A percentile compares a stretch with the other conserved stretches of the same genome.
Evolutionary conservation across 2,888 invertebrate genomes (phyloP).

Genomic region (Leptinotarsa haldemani): DNA sequence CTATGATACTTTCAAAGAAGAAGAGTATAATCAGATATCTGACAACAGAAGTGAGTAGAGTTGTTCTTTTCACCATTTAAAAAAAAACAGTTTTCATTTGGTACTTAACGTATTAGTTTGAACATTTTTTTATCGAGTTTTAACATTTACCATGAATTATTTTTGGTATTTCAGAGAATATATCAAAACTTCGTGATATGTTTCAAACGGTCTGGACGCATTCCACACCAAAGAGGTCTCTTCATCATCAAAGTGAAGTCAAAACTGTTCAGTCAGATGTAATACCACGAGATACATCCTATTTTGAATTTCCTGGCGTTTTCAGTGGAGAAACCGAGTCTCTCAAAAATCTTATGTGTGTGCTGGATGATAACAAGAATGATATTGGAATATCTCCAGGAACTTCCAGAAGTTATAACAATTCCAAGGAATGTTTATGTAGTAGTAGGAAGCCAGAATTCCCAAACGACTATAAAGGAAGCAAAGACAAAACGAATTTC

Average conservation of each 20-base stretch:
- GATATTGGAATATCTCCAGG: neutral
- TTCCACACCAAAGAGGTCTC: slow-evolving; percentile 16
- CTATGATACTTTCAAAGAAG: slow-evolving; percentile 37
- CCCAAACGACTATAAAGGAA: neutral
- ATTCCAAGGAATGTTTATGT: slow-evolving; percentile 9
- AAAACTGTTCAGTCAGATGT: neutral
- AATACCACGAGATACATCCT: neutral
- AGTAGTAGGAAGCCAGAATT: slow-evolving; percentile 7
- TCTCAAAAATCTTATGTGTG: neutral
- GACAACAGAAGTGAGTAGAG: slow-evolving; percentile 21
- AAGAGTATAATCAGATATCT: slow-evolving; percentile 40
- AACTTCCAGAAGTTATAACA: slow-evolving; percentile 14
- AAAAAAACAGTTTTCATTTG: too few species aligned
- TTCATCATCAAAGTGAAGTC: slow-evolving; percentile 14
- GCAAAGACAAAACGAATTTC: slow-evolving; percentile 27
- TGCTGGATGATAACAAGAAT: slow-evolving; percentile 10
- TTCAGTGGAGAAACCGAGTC: neutral
- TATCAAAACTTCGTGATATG: slow-evolving; percentile 12
- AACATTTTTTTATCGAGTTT: too few species aligned
- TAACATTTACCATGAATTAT: neutral
- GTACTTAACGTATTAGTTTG: too few species aligned
- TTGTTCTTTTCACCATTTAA: neutral
- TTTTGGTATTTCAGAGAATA: slow-evolving; percentile 17
- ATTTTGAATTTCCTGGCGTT: slow-evolving; percentile 17
- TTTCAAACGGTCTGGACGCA: slow-evolving; percentile 12